Evolutionary conservation across 2,113 vertebrate species (phyloP).

Genomic region (Tupaia tana): DNA sequence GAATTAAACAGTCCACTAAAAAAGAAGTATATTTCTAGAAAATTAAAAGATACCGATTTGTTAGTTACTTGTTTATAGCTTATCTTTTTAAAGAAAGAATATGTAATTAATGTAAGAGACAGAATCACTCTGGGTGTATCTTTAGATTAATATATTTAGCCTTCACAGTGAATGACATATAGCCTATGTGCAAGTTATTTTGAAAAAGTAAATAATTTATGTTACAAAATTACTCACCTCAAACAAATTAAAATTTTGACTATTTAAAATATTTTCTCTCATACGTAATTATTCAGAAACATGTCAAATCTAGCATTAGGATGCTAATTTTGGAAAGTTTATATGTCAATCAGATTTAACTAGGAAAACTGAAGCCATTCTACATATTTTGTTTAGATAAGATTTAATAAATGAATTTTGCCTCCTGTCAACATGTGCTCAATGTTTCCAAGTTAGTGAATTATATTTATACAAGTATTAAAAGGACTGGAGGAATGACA

Average conservation of each 20-base stretch:
- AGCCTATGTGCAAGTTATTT: slow-evolving; percentile 1
- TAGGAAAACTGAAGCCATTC: neutral
- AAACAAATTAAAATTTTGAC: slow-evolving; percentile 25
- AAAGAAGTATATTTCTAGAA: slow-evolving; percentile 30
- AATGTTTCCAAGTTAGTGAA: neutral
- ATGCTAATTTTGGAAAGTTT: neutral
- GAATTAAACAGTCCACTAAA: slow-evolving; percentile 35
- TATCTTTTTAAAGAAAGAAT: slow-evolving; percentile 3
- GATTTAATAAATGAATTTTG: neutral
- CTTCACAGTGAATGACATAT: neutral
- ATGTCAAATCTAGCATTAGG: slow-evolving; percentile 3
- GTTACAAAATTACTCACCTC: slow-evolving; percentile 39
- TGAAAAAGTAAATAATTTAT: neutral
- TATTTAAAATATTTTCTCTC: neutral
- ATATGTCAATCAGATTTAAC: slow-evolving; percentile 23
- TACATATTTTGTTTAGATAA: slow-evolving; percentile 8
- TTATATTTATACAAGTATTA: neutral
- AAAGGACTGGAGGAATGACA: neutral
- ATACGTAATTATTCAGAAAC: slow-evolving; percentile 15
- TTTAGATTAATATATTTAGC: neutral
- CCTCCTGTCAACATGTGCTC: too few species aligned
- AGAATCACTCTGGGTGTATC: neutral
- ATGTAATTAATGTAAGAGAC: neutral
- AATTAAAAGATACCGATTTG: slow-evolving; percentile 25
- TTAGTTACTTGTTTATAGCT: slow-evolving; percentile 24